Percentiles rank a stretch among this genome's conserved stretches.
These are phyloP conservation scores for Parascotia fuliginaria DNA, from an alignment of 2,888 invertebrate genomes.

Conservation along the genomic window DNA sequence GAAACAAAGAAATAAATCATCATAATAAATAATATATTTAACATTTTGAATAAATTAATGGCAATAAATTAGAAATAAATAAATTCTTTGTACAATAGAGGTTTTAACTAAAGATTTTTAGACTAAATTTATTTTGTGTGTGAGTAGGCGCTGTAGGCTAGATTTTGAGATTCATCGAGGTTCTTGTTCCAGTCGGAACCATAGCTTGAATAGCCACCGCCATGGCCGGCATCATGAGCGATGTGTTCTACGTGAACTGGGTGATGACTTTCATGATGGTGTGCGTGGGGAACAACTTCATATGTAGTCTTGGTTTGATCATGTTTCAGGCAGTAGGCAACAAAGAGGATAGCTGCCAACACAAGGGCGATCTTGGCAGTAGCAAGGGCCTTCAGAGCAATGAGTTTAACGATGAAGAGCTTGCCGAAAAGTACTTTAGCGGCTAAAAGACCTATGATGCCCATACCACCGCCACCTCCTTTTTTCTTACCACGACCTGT, in stretches of 20 bases:
- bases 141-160: constrained; percentile 90
- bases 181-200: constrained; percentile 84
- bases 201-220: constrained; percentile 65
- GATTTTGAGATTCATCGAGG: constrained; percentile 88
- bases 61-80: constrained; percentile 77
- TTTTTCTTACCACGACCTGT: constrained; percentile 91
- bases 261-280: constrained; percentile 86
- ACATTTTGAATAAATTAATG: constrained; percentile 67
- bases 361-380: constrained; percentile 93
- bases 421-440: constrained; percentile 77
- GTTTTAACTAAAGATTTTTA: constrained; percentile 49
- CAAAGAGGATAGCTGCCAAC: constrained; percentile 89
- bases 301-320: constrained; percentile 79
- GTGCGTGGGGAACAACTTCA: constrained; percentile 77
- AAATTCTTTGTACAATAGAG: constrained; percentile 81
- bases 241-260: constrained; percentile 86
- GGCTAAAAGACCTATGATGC: constrained; percentile 88
- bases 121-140: constrained; percentile 58
- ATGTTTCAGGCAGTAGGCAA: constrained; percentile 76
- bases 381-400: constrained; percentile 93
- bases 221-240: constrained; percentile 72
- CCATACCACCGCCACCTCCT: constrained; percentile 88
- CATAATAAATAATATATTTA: constrained; percentile 57
- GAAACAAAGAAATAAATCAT: constrained; percentile 52
- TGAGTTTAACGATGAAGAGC: constrained; percentile 91